Percentiles rank a stretch among this genome's conserved stretches.
Evolutionary conservation across 92 coral and sea anemone genomes (phyloP).

Genomic region (Porites evermanni): DNA sequence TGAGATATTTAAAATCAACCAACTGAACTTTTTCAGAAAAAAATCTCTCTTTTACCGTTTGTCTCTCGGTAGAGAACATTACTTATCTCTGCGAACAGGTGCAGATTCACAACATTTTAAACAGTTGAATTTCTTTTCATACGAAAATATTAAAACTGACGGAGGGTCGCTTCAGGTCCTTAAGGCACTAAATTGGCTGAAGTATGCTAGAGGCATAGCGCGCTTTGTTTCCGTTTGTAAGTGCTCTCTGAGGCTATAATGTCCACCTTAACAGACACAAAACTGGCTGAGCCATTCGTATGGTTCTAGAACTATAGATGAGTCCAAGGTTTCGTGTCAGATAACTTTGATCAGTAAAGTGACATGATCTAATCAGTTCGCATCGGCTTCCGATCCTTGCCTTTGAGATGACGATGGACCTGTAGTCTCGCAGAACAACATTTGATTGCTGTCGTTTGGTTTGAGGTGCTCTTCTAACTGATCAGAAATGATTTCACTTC

Average conservation of each 20-base stretch:
- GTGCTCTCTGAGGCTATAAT: too few relatives aligned
- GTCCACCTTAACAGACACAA: too few relatives aligned
- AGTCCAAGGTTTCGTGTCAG: constrained; percentile 40
- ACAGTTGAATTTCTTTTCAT: neutral
- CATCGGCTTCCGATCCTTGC: constrained; percentile 31
- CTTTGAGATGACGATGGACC: neutral
- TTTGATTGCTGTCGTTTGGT: neutral
- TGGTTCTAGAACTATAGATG: constrained; percentile 14
- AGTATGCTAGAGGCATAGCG: too few relatives aligned
- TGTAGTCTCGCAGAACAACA: neutral
- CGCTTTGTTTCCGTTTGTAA: too few relatives aligned
- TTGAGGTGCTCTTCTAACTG: constrained; percentile 1
- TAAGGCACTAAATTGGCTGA: too few relatives aligned
- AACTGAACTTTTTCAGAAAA: neutral
- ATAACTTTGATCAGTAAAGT: constrained; percentile 22
- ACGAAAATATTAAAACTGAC: neutral
- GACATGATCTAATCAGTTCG: neutral
- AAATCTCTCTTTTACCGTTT: neutral
- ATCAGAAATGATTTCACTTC: constrained; percentile 17
- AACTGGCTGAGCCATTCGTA: neutral
- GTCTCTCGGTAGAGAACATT: neutral
- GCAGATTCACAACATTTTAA: neutral
- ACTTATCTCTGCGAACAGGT: neutral
- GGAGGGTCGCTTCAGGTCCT: neutral
- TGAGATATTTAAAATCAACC: neutral